Evolutionary conservation across 2,888 invertebrate genomes (phyloP).

Genomic region (Rotaria magnacalcarata): DNA sequence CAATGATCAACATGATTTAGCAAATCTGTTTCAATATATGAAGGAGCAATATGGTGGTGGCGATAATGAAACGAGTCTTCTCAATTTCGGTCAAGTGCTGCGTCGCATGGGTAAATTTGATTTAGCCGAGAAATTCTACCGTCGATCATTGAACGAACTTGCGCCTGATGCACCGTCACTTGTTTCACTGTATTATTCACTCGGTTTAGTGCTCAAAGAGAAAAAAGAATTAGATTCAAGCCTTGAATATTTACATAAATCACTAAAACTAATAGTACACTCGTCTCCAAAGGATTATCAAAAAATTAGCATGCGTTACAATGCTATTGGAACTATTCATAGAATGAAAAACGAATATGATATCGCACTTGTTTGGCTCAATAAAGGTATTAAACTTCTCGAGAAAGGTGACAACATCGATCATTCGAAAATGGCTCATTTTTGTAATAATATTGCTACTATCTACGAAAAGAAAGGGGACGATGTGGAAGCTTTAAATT

Average conservation of each 20-base stretch:
- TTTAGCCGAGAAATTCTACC: neutral
- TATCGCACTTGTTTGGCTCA: neutral
- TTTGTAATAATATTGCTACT: neutral
- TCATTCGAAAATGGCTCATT: neutral
- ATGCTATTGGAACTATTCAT: neutral
- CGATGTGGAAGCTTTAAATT: neutral
- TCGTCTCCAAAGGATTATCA: too few species aligned
- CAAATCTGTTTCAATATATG: neutral
- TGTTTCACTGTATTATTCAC: neutral
- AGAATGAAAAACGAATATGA: neutral
- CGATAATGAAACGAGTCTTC: neutral
- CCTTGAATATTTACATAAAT: too few species aligned
- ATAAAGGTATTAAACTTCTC: neutral
- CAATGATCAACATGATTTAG: neutral
- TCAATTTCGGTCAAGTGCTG: neutral
- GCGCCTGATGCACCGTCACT: neutral
- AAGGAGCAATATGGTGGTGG: neutral
- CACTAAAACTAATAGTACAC: too few species aligned
- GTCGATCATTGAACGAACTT: neutral
- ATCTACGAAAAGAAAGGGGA: neutral
- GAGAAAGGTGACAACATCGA: neutral
- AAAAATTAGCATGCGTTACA: neutral
- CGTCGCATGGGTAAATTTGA: neutral
- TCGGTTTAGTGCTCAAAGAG: neutral
- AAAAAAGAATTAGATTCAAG: too few species aligned